Percentiles rank a stretch among this genome's conserved stretches.
Conservation (phyloP, 2,113 vertebrate species). For the Excalfactoria chinensis region DNA sequence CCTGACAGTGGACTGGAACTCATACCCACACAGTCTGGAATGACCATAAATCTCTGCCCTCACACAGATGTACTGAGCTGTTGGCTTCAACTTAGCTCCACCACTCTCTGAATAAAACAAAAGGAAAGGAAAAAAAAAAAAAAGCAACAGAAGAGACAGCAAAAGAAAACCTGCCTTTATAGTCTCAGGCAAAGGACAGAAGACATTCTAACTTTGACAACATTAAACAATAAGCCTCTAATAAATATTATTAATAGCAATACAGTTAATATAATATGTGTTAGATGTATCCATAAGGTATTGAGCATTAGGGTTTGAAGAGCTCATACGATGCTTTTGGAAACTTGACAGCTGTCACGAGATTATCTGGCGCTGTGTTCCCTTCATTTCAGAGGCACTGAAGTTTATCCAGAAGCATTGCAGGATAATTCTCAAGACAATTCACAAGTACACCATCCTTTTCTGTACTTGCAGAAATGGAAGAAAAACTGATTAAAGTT, state of each 20-base stretch:
- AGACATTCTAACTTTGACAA: background rate
- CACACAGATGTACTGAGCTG: background rate
- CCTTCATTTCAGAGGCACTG: background rate
- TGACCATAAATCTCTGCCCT: background rate
- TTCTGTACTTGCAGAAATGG: conserved; percentile 5
- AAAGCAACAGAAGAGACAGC: background rate
- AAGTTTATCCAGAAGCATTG: background rate
- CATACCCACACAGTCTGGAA: background rate
- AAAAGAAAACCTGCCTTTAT: background rate
- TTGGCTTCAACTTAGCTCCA: background rate
- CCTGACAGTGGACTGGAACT: background rate
- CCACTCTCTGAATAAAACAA: background rate
- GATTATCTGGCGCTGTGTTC: background rate
- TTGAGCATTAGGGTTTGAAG: background rate
- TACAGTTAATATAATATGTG: background rate
- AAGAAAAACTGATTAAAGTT: conserved; percentile 40
- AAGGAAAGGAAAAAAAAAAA: background rate
- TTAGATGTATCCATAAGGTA: background rate
- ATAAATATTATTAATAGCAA: background rate
- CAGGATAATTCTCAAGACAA: background rate
- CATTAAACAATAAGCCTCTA: background rate
- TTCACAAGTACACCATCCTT: background rate
- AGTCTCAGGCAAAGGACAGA: background rate
- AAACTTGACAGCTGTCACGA: background rate
- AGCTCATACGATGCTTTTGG: background rate